Conservation (phyloP, 2,113 vertebrate genomes). For the Holacanthus passer region DNA sequence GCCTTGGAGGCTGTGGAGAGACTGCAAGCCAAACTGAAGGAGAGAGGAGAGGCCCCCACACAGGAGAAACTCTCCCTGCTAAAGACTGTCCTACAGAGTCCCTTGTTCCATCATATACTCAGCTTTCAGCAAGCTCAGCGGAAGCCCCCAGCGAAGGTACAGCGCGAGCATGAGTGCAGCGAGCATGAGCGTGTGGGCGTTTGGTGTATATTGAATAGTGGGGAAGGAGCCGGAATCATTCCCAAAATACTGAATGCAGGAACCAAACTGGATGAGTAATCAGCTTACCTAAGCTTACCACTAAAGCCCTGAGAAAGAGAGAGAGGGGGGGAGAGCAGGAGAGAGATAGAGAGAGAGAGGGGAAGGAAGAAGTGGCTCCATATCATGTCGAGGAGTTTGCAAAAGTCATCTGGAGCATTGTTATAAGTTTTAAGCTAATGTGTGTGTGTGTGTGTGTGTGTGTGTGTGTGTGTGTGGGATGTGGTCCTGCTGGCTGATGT, state of each 20-base stretch:
- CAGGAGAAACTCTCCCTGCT: slow-evolving; percentile 92
- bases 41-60: slow-evolving; percentile 88
- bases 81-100: slow-evolving; percentile 93
- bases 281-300: slow-evolving; percentile 83
- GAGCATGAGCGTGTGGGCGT: slow-evolving; percentile 52
- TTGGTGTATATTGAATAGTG: slow-evolving; percentile 63
- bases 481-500: background rate
- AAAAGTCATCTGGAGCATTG: slow-evolving; percentile 42
- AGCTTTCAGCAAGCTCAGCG: slow-evolving; percentile 88
- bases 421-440: slow-evolving; percentile 39
- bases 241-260: slow-evolving; percentile 78
- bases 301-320: slow-evolving; percentile 72
- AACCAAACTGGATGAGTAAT: slow-evolving; percentile 82
- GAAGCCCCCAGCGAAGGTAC: slow-evolving; percentile 87
- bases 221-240: slow-evolving; percentile 65
- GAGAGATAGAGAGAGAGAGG: background rate
- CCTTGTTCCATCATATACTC: slow-evolving; percentile 95
- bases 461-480: background rate
- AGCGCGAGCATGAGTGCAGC: slow-evolving; percentile 20
- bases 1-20: slow-evolving; percentile 94
- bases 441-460: background rate
- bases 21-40: slow-evolving; percentile 91
- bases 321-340: slow-evolving; percentile 36
- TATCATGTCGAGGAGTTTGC: slow-evolving; percentile 56
- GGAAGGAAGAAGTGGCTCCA: slow-evolving; percentile 32